phyloP scores from a whole-genome alignment of 2,113 vertebrate genomes.

The Gnathonemus longibarbis region DNA sequence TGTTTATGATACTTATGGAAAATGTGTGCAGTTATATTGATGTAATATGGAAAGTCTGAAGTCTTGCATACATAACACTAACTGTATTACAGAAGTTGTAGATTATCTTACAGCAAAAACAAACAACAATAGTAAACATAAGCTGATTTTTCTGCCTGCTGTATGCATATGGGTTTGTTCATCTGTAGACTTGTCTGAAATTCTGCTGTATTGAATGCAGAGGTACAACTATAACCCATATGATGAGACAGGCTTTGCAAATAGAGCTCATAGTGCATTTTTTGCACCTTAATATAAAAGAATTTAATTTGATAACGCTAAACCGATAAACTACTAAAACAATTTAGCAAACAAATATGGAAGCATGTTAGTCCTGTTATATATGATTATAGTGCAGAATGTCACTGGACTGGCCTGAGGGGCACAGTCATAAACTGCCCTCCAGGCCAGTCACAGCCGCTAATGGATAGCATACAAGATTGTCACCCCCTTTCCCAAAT shows the following conservation, averaged over 20 bases:
- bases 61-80: background rate
- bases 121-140: background rate
- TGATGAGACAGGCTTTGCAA: background rate
- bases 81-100: background rate
- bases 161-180: background rate
- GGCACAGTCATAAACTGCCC: too few relatives aligned
- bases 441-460: constrained; percentile 19
- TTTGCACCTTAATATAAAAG: background rate
- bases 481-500: constrained; percentile 17
- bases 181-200: background rate
- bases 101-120: background rate
- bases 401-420: background rate
- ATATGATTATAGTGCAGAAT: background rate
- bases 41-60: background rate
- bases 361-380: background rate
- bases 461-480: constrained; percentile 13
- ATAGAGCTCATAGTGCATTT: too few relatives aligned
- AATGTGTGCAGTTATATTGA: background rate
- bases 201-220: background rate
- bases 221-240: background rate
- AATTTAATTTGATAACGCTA: background rate
- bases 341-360: background rate
- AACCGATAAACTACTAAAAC: background rate
- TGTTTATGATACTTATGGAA: background rate
- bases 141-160: background rate